Percentiles rank a stretch among this genome's conserved stretches.
These are phyloP conservation scores for Dryas iulia DNA, from an alignment of 1,140 invertebrate genomes.

Conservation along the genomic window DNA sequence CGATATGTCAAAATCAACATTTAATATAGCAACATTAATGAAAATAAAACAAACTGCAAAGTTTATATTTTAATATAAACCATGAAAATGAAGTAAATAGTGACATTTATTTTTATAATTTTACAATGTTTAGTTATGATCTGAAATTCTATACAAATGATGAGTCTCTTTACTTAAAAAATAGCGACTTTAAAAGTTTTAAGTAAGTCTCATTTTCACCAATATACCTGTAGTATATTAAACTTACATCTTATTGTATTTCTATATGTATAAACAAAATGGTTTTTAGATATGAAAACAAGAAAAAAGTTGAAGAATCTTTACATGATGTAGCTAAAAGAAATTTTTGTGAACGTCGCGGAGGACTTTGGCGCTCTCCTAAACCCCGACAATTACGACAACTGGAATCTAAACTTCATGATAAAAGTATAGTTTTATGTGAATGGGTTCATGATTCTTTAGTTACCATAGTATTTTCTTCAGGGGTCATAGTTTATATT, in stretches of 20 bases:
- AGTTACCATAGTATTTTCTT: constrained; percentile 61
- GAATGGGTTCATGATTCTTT: constrained; percentile 60
- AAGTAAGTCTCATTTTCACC: constrained; percentile 53
- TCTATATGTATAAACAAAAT: constrained; percentile 9
- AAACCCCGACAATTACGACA: constrained; percentile 56
- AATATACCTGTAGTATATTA: not conserved
- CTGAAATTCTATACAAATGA: constrained; percentile 66
- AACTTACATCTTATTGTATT: not conserved
- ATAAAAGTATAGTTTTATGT: constrained; percentile 50
- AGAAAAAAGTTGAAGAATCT: constrained; percentile 60
- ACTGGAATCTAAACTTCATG: constrained; percentile 62
- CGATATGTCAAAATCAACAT: not conserved
- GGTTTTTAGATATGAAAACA: constrained; percentile 61
- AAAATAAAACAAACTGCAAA: not conserved
- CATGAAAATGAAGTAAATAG: not conserved
- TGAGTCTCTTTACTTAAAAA: constrained; percentile 57
- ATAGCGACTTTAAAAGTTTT: constrained; percentile 66
- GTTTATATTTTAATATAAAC: not conserved
- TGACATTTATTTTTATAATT: not conserved
- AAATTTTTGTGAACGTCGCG: constrained; percentile 55
- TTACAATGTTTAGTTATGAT: constrained; percentile 63
- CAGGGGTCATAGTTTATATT: constrained; percentile 62
- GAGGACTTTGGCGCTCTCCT: constrained; percentile 51
- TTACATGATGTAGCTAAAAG: constrained; percentile 60
- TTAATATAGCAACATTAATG: not conserved